phyloP scores from a whole-genome alignment of 2,797 vertebrate species.

The Sebastes paucispinis region DNA sequence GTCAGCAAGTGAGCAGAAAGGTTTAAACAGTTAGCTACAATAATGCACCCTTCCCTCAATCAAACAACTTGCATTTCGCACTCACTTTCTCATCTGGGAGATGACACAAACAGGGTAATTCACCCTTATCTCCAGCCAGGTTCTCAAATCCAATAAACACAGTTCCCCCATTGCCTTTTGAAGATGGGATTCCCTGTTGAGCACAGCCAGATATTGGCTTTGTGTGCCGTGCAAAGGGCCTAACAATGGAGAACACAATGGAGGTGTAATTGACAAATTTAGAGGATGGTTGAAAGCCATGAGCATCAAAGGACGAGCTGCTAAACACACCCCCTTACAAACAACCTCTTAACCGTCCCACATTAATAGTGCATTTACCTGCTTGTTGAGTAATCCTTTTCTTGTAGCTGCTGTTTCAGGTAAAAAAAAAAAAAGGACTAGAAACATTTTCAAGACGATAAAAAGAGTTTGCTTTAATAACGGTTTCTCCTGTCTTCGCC shows the following conservation, averaged over 20 bases:
- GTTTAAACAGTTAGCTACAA: too few species aligned
- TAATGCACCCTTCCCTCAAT: constrained; percentile 20
- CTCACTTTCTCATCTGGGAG: constrained; percentile 43
- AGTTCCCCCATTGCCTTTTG: constrained; percentile 58
- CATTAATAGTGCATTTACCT: constrained; percentile 19
- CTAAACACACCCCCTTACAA: constrained; percentile 32
- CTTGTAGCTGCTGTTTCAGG: background rate
- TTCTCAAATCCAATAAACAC: constrained; percentile 71
- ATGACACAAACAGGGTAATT: constrained; percentile 58
- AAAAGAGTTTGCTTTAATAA: constrained; percentile 51
- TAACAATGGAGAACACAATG: constrained; percentile 61
- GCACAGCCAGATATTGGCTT: constrained; percentile 63
- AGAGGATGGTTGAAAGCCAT: constrained; percentile 49
- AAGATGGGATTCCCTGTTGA: constrained; percentile 63
- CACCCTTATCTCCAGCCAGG: constrained; percentile 66
- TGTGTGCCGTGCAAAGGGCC: constrained; percentile 43
- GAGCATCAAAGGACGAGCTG: constrained; percentile 51
- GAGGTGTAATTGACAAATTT: constrained; percentile 72
- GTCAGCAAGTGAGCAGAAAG: fast-evolving
- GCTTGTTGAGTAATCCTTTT: constrained; percentile 13
- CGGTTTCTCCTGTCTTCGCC: constrained; percentile 52
- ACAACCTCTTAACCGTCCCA: constrained; percentile 25
- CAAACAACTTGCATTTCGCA: constrained; percentile 46
- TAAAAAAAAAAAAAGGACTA: background rate
- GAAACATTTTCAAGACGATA: background rate